Evolutionary conservation across 2,888 invertebrate species (phyloP).

Genomic region (Timandra comae): DNA sequence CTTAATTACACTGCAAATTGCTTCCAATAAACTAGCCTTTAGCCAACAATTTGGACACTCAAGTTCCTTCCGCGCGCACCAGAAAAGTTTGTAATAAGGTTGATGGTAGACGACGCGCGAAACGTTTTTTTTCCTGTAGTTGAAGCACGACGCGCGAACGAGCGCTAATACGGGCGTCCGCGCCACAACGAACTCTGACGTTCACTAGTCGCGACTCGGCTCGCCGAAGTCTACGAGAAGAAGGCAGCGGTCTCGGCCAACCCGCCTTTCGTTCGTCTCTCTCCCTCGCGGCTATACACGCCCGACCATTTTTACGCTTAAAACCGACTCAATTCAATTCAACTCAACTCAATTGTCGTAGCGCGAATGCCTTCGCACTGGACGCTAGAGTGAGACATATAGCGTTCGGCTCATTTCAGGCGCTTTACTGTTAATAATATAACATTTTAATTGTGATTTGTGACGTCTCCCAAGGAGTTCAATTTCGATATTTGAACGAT

Average conservation of each 20-base stretch:
- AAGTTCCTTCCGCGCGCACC: slow-evolving; percentile 48
- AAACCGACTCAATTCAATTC: slow-evolving; percentile 76
- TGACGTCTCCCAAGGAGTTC: slow-evolving; percentile 18
- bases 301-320: slow-evolving; percentile 75
- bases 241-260: slow-evolving; percentile 74
- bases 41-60: slow-evolving; percentile 19
- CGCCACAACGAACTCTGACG: slow-evolving; percentile 72
- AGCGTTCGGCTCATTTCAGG: slow-evolving; percentile 51
- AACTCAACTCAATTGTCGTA: slow-evolving; percentile 77
- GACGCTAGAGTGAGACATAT: slow-evolving; percentile 73
- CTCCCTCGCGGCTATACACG: slow-evolving; percentile 67
- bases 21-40: slow-evolving; percentile 27
- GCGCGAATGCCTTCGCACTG: slow-evolving; percentile 71
- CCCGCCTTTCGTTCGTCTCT: slow-evolving; percentile 75
- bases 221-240: slow-evolving; percentile 73
- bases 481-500: slow-evolving; percentile 28
- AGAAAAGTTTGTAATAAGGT: slow-evolving; percentile 53
- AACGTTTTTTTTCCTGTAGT: slow-evolving; percentile 54
- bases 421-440: slow-evolving; percentile 31
- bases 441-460: slow-evolving; percentile 19
- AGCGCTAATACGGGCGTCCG: slow-evolving; percentile 57
- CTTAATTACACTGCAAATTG: slow-evolving; percentile 56
- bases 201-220: slow-evolving; percentile 70
- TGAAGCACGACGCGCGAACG: slow-evolving; percentile 52
- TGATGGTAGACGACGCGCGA: slow-evolving; percentile 61